Conservation (phyloP, 1,140 invertebrate genomes). For the Drosophila tsacasi region DNA sequence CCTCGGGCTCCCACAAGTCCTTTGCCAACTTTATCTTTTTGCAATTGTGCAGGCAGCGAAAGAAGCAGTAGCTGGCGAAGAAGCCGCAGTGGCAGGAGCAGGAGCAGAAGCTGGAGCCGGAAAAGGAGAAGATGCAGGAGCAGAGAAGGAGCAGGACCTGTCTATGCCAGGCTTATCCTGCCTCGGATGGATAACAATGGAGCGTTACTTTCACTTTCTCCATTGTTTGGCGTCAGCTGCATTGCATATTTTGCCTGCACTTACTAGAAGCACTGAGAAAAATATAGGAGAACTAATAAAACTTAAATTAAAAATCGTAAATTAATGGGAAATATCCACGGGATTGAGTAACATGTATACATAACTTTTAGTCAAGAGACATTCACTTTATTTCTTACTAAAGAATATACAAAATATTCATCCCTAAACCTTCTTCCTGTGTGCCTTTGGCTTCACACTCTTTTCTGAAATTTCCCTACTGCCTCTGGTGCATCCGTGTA, state of each 20-base stretch:
- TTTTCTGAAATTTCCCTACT: background rate
- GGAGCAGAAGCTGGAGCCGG: conserved; percentile 9
- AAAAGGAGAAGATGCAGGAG: conserved; percentile 8
- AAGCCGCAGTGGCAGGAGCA: conserved; percentile 19
- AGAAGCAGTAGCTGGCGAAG: conserved; percentile 18
- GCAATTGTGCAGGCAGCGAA: conserved; percentile 60
- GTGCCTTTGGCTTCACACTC: background rate
- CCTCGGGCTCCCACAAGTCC: background rate
- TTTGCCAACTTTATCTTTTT: conserved; percentile 68
- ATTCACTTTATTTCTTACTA: background rate
- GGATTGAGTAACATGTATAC: too few relatives aligned
- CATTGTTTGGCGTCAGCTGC: conserved; percentile 61
- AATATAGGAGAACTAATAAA: background rate
- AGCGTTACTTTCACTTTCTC: conserved; percentile 75
- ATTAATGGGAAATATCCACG: too few relatives aligned
- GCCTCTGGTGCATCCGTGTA: conserved; percentile 20
- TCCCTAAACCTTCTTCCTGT: background rate
- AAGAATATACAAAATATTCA: background rate
- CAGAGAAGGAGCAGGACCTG: conserved; percentile 4
- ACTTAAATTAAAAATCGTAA: accelerated
- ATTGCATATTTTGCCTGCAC: conserved; percentile 53
- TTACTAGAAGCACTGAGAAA: conserved; percentile 14
- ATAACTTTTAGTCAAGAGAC: background rate
- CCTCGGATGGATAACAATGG: conserved; percentile 64
- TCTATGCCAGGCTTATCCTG: conserved; percentile 42